Evolutionary conservation across 1,140 invertebrate species (phyloP), one percentile per base, ranked within the genome.

Genomic region (Ladona fulva): DNA sequence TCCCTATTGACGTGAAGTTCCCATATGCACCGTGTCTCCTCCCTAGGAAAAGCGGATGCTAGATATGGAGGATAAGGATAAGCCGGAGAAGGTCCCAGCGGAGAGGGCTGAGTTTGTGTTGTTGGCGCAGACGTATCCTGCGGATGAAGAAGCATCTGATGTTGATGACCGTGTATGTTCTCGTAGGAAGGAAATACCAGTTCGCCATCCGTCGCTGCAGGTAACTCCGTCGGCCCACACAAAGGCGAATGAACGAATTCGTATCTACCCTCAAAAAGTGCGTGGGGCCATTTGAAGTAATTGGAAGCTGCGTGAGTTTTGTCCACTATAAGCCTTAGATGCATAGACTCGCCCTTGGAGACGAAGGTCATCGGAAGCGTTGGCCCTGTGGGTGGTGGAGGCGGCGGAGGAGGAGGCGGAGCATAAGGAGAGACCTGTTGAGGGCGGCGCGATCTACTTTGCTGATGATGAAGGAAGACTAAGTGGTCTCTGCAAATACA

Each of bases 231-330:
- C 3, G 93, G 93, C 0, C 95, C 95, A 82, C 95, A 96, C 0
- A 95, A 85, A 0, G 94, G 94, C 22, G 93, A 93, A 80, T 96
- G 95, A 8, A 94, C 92, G 82, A 96, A 96, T 83, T 95, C 93
- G 82, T 94, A 96, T 10, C 87, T 89, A 0, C 94, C 94, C 84
- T 94, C 90, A 82, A 96, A 96, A 0, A 96, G 86, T 0, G 94
- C 91, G 42, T 89, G 87, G 10, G 90, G 87, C 80, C 94, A 92
- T 83, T 96, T 96, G 85, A 96, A 96, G 82, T 96, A 96, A 73
- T 91, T 94, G 0, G 91, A 87, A 0, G 94, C 93, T 0, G 94
- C 92, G 80, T 94, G 92, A 42, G 91, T 89, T 12, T 91, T 91
- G 81, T 95, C 94, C 0, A 96, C 90, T 24, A 93, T 89, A 77